Evolutionary conservation across 2,113 vertebrate genomes (phyloP), one percentile per base, ranked within the genome.

Genomic region (Connochaetes taurinus): DNA sequence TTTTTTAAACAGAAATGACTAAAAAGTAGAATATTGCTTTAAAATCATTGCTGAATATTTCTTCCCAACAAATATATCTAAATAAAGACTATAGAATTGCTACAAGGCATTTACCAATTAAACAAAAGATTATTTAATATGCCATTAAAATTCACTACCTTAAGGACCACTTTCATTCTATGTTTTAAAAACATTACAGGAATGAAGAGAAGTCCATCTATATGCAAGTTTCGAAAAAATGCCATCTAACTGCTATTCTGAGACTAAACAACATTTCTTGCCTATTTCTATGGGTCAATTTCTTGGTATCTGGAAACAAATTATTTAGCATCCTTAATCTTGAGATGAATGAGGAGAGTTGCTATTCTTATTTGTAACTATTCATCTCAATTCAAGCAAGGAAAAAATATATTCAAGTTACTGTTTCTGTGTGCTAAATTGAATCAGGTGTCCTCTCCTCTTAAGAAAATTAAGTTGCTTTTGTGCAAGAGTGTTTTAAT

Each of bases 381-480:
- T 99, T 99, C 99, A 99, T 99, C 98, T 98, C 98, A 98, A 98
- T 98, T 98, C 91, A 97, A 95, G 97, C 80, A 88, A 94, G 97
- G 94, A 97, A 98, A 98, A 99, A 97, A 99, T 99, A 99, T 96
- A 99, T 99, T 99, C 98, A 97, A 97, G 98, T 98, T 98, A 96
- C 98, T 97, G 98, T 98, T 99, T 99, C 99, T 98, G 85, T 98
- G 97, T 90, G 92, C 98, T 98, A 99, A 99, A 99, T 99, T 99
- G 99, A 99, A 99, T 99, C 99, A 99, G 99, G 99, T 99, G 99
- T 99, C 99, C 99, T 99, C 99, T 99, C 99, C 99, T 99, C 99
- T 99, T 99, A 99, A 99, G 99, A 99, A 99, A 99, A 99, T 99
- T 99, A 99, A 99, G 99, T 99, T 99, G 99, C 98, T 99, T 99